A percentile compares a stretch with the other conserved stretches of the same genome.
Evolutionary conservation across 2,888 invertebrate genomes (phyloP).

Genomic region (Agrotis puta): DNA sequence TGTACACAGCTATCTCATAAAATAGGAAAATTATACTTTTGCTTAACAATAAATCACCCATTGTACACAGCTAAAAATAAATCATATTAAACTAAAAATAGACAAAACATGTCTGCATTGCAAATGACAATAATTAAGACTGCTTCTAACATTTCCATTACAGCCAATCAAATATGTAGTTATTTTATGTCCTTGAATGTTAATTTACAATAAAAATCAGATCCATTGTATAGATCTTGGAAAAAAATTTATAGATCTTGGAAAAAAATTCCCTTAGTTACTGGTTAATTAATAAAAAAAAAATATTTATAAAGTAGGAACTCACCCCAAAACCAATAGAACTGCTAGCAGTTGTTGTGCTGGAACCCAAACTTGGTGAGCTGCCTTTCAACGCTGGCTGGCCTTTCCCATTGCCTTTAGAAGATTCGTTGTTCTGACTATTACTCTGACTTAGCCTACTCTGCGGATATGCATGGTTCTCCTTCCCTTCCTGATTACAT

Average conservation of each 20-base stretch:
- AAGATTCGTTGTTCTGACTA: conserved; percentile 83
- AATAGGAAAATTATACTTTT: no score
- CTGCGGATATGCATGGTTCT: conserved; percentile 90
- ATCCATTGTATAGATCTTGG: no score
- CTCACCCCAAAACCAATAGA: conserved; percentile 89
- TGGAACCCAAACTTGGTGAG: conserved; percentile 84
- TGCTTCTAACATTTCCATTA: background rate
- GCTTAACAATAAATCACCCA: no score
- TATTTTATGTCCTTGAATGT: no score
- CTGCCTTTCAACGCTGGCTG: conserved; percentile 83
- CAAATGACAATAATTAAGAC: background rate
- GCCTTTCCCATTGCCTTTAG: conserved; percentile 78
- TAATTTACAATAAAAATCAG: no score
- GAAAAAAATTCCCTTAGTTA: background rate
- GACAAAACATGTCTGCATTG: background rate
- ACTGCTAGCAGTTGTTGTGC: conserved; percentile 79
- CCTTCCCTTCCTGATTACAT: conserved; percentile 90
- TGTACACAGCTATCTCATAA: background rate
- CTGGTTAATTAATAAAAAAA: background rate
- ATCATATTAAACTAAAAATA: no score
- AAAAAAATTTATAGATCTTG: background rate
- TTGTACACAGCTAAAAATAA: background rate
- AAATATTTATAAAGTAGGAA: conserved; percentile 27
- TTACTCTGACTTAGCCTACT: conserved; percentile 87
- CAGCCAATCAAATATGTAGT: background rate